Evolutionary conservation across 30 jellyfish, hydroid and myxozoan genomes (phyloP).

Genomic region (Aurelia sp.): DNA sequence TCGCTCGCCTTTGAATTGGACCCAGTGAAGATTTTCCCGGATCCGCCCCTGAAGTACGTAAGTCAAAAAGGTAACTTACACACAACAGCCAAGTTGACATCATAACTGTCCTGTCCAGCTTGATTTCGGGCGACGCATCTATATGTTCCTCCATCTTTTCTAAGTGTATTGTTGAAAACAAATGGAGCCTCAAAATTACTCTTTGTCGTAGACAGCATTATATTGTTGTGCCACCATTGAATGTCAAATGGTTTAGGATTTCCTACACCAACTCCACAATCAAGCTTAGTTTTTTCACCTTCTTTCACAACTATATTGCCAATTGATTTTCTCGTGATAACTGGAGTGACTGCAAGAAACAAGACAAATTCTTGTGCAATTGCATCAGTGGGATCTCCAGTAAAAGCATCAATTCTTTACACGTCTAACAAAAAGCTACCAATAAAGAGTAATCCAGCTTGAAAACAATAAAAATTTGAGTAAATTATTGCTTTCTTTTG

Average conservation of each 20-base stretch:
- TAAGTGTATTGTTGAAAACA: slow-evolving; percentile 45
- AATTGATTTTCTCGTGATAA: slow-evolving; percentile 26
- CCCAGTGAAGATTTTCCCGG: too few species aligned
- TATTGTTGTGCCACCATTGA: slow-evolving; percentile 81
- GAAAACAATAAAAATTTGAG: too few species aligned
- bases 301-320: slow-evolving; percentile 53
- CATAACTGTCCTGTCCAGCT: slow-evolving; percentile 52
- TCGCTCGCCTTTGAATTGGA: too few species aligned
- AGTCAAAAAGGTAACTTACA: slow-evolving; percentile 38
- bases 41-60: too few species aligned
- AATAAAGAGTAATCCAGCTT: too few species aligned
- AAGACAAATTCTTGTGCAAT: too few species aligned
- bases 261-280: slow-evolving; percentile 79
- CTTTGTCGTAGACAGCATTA: slow-evolving; percentile 27
- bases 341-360: slow-evolving; percentile 37
- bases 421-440: too few species aligned
- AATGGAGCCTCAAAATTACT: slow-evolving; percentile 59
- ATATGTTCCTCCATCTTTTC: slow-evolving; percentile 72
- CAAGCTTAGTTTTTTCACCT: slow-evolving; percentile 61
- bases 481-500: too few species aligned
- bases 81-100: slow-evolving; percentile 33
- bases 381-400: too few species aligned
- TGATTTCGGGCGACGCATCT: slow-evolving; percentile 72
- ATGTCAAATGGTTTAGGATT: slow-evolving; percentile 86
- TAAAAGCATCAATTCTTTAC: too few species aligned